A percentile compares a stretch with the other conserved stretches of the same genome.
These are phyloP conservation scores for Diorhabda elongata DNA, from an alignment of 1,140 invertebrate genomes.

Conservation along the genomic window DNA sequence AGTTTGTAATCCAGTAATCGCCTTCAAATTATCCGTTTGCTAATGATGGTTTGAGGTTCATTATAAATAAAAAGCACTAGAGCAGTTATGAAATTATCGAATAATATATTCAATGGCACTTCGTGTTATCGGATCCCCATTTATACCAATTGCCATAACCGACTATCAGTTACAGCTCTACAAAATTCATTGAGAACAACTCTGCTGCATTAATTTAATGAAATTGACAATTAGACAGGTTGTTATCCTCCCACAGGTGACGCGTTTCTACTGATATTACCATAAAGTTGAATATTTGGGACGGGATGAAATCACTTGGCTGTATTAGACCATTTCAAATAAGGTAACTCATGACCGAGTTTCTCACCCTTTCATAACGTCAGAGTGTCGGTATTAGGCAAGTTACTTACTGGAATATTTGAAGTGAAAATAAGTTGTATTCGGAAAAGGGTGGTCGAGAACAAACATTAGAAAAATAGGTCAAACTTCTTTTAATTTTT, in stretches of 20 bases:
- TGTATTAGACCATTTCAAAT: not conserved
- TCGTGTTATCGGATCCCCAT: not conserved
- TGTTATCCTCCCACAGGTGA: not conserved
- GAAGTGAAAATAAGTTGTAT: not conserved
- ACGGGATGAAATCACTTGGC: not conserved
- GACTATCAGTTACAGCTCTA: constrained; percentile 2
- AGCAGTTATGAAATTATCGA: too few species aligned
- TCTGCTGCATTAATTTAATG: constrained; percentile 1
- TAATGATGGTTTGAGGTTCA: too few species aligned
- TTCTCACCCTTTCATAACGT: not conserved
- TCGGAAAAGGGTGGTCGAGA: too few species aligned
- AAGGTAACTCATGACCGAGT: not conserved
- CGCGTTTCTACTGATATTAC: not conserved
- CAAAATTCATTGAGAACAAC: not conserved
- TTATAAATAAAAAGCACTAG: too few species aligned
- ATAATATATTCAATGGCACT: not conserved
- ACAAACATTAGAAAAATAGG: too few species aligned
- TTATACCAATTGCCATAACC: not conserved
- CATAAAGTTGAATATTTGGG: constrained; percentile 1
- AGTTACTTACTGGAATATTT: not conserved
- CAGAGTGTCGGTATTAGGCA: not conserved
- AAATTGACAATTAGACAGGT: not conserved
- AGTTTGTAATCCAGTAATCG: too few species aligned
- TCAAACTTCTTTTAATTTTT: too few species aligned
- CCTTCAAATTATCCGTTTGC: too few species aligned